Base-by-base conservation (phyloP, 2,888 invertebrate genomes). In the Exocentrus adspersus region DNA sequence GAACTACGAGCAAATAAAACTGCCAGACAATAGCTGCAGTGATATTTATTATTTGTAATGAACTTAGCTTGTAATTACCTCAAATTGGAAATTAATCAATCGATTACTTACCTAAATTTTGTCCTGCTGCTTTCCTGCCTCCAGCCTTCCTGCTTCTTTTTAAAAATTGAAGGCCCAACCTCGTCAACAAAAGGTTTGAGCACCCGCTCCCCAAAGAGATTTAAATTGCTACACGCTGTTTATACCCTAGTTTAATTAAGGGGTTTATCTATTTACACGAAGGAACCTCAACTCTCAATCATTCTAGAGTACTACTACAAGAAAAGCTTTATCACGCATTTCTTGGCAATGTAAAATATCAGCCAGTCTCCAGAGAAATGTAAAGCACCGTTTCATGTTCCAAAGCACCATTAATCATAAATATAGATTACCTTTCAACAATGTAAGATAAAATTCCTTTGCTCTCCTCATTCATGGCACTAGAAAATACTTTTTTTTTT, bases 361-460 rank as follows among this genome's bases (percentile, higher is more conserved):
- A 69, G 68, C 60, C 52, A 48, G 67, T 69, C 72, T 70, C 73
- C 62, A 51, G 69, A 62, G 75, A 72, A 70, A 76, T 74, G 73
- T 75, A 74, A 69, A 75, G 73, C 75, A 73, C 70, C 71, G 72
- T 76, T 73, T 69, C 71, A 67, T 75, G 72, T 73, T 71, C 68
- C 73, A 57, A 62, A 61, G 59, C 45, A 62, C 72, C 73, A 76
- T 77, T 76, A 77, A 77, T 77, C 77, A 76, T 64, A 72, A 67
- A 77, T 75, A 75, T 77, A 74, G 76, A 77, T 75, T 75, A 71
- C 73, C 72, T 72, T 72, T 73, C 74, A 72, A 72, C 76, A 73
- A 65, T 72, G 65, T 70, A 68, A 67, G 64, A 67, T 53, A 62
- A 54, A 63, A 65, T 60, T 63, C 62, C 60, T 37, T 53, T 63